Conservation (phyloP, 2,113 vertebrate genomes). For the Carassius carassius region DNA sequence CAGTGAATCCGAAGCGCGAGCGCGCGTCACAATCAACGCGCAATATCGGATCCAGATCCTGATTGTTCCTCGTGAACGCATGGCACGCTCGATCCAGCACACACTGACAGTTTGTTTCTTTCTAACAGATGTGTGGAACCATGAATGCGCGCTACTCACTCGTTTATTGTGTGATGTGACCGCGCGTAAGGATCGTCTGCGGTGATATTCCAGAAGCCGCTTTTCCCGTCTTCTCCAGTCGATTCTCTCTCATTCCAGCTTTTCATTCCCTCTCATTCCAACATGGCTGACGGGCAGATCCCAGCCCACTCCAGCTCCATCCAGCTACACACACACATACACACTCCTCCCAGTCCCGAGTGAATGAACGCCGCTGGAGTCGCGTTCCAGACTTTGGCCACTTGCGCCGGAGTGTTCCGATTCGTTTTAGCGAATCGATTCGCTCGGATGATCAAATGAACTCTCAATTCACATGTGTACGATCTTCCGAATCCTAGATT, state of each 20-base stretch:
- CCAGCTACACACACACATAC: not conserved
- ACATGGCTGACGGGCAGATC: conserved; percentile 58
- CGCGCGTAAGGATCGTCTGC: not conserved
- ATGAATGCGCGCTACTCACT: conserved; percentile 43
- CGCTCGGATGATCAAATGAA: not conserved
- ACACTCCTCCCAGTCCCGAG: conserved; percentile 39
- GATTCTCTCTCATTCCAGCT: conserved; percentile 33
- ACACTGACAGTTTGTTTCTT: conserved; percentile 6
- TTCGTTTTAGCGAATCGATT: not conserved
- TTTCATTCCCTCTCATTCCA: conserved; percentile 57
- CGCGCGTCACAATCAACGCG: not conserved
- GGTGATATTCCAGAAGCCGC: conserved; percentile 33
- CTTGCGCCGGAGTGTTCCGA: not conserved
- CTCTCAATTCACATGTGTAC: not conserved
- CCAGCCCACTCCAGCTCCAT: conserved; percentile 46
- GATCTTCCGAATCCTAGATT: no score
- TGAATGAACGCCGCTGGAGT: conserved; percentile 23
- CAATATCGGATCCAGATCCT: not conserved
- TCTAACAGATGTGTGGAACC: not conserved
- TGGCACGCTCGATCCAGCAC: not conserved
- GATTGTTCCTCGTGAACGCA: conserved; percentile 18
- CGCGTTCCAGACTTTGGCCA: not conserved
- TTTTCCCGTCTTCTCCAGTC: conserved; percentile 24
- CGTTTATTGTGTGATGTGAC: not conserved
- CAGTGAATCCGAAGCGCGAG: not conserved